phyloP scores from a whole-genome alignment of 2,113 vertebrate species.

The Nematolebias whitei region DNA sequence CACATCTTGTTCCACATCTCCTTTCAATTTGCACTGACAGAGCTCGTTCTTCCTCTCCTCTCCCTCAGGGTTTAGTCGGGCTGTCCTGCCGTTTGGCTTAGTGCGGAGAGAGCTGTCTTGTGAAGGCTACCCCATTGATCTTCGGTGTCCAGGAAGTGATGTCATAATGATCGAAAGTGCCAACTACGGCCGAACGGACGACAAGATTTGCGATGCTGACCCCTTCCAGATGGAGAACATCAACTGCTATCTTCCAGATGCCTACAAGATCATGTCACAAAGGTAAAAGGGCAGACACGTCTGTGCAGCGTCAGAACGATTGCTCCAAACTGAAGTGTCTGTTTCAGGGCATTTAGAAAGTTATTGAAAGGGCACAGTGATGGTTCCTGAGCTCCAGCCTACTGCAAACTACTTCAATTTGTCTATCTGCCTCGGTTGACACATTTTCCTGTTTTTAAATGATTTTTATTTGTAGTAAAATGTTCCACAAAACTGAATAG shows the following conservation, averaged over 20 bases:
- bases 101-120: conserved; percentile 97
- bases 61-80: conserved; percentile 91
- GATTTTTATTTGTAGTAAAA: conserved; percentile 25
- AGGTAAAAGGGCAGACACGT: conserved; percentile 80
- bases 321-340: conserved; percentile 2
- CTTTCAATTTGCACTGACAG: conserved; percentile 61
- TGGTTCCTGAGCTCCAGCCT: not conserved
- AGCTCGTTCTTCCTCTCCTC: conserved; percentile 26
- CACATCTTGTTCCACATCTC: conserved; percentile 25
- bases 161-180: conserved; percentile 99
- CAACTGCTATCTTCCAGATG: conserved; percentile 98
- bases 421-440: conserved; percentile 12
- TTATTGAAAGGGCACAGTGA: conserved; percentile 20
- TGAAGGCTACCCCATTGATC: conserved; percentile 97
- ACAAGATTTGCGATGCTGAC: conserved; percentile 99
- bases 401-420: conserved; percentile 37
- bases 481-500: conserved; percentile 25
- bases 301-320: not conserved
- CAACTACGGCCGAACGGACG: conserved; percentile 97
- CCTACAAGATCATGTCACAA: conserved; percentile 99
- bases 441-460: conserved; percentile 8
- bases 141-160: conserved; percentile 97
- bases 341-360: conserved; percentile 30
- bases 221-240: conserved; percentile 99
- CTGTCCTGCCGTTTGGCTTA: conserved; percentile 94